Evolutionary conservation across 2,888 invertebrate species (phyloP).

Genomic region (Ophion ellenae): DNA sequence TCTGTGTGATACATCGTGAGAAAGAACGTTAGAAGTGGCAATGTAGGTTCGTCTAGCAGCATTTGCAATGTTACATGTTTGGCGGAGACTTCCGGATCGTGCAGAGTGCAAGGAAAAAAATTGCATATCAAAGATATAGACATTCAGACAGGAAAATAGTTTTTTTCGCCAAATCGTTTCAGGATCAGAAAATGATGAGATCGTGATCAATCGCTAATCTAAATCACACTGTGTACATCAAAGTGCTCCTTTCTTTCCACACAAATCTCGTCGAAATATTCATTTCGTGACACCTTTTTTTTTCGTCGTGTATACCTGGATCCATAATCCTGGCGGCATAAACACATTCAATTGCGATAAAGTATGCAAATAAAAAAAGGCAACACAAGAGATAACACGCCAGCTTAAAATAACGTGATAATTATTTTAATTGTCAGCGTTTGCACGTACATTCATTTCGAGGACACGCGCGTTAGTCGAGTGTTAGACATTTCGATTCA

Average conservation of each 20-base stretch:
- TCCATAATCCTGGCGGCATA: conserved; percentile 71
- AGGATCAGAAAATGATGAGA: neutral
- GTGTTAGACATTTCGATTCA: conserved; percentile 20
- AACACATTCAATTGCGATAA: conserved; percentile 63
- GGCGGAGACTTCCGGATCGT: conserved; percentile 40
- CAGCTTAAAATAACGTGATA: conserved; percentile 6
- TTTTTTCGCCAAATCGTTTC: neutral
- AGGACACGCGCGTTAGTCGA: conserved; percentile 24
- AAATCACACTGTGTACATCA: conserved; percentile 44
- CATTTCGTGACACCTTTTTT: conserved; percentile 5
- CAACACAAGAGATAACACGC: conserved; percentile 1
- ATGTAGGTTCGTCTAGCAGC: conserved; percentile 40
- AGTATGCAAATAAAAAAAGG: conserved; percentile 20
- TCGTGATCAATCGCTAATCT: conserved; percentile 22
- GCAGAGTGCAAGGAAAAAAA: conserved; percentile 58
- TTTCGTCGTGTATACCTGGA: conserved; percentile 68
- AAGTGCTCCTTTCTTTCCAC: conserved; percentile 24
- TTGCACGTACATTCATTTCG: conserved; percentile 29
- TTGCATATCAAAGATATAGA: conserved; percentile 31
- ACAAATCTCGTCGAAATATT: neutral
- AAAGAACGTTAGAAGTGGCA: conserved; percentile 2
- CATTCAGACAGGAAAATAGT: conserved; percentile 3
- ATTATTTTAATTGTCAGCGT: neutral
- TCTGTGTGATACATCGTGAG: neutral
- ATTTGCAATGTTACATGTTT: conserved; percentile 38